Base-by-base conservation (phyloP, 2,113 vertebrate species). In the Paralichthys olivaceus region DNA sequence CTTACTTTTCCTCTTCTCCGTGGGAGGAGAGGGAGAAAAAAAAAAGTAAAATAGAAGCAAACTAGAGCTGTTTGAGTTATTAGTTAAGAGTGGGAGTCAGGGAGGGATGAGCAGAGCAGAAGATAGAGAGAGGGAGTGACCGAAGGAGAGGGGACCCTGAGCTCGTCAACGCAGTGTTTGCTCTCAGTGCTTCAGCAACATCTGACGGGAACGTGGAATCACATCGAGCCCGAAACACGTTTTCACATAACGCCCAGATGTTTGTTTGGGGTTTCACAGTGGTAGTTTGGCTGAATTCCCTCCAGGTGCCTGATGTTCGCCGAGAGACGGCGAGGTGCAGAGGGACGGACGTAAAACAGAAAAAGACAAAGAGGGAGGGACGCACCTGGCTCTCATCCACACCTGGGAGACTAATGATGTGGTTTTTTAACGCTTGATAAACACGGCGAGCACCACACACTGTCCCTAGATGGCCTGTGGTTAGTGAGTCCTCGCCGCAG, bases 1-100 rank as follows among this genome's bases (percentile, higher is more conserved):
- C 93, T 96, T 96, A 94, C 95, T 96, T 97, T 96, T 95, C 91
- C 86, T 90, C 17, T 74, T 17, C 88, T 82, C 90, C 86, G 71
- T 56, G 76, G 72, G 81, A 81, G 77, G 59, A 86, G 75, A 74
- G 28, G 34, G 73, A 40, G 34, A 47, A 54, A 26, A 43, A 22
- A 61, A 76, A 64, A 62, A 77, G 53, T 11, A 25, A 23, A 49
- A 70, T n/a, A 51, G 40, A 61, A 63, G 45, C 66, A 55, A 66
- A 77, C 79, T 29, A 54, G 77, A 72, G 81, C 77, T 74, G 23
- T 81, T 65, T 75, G 73, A 87, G 71, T 79, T 79, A 80, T 90
- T 89, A 85, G 56, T 73, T 32, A 25, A 67, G 53, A 74, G 63
- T 49, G 77, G 72, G 74, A 69, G 64, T 66, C 40, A 55, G 66